phyloP scores from a whole-genome alignment of 2,888 invertebrate genomes.

The Punctoribates punctum region DNA sequence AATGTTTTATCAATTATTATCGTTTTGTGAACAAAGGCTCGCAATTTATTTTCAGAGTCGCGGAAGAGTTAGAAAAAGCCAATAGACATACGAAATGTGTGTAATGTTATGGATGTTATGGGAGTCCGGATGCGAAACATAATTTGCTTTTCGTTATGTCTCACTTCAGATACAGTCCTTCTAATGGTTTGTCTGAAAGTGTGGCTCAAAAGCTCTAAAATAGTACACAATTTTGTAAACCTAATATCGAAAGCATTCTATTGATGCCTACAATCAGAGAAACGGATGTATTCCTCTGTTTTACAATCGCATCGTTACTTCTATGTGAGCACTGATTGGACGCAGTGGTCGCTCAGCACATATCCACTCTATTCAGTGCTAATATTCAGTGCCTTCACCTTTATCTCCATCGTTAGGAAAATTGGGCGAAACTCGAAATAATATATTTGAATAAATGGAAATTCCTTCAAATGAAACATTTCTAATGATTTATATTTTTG shows the following conservation, averaged over 20 bases:
- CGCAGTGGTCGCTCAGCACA: too few species aligned
- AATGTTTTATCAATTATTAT: neutral
- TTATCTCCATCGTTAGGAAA: too few species aligned
- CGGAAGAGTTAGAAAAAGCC: neutral
- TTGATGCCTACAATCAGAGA: neutral
- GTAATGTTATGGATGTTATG: neutral
- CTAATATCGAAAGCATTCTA: neutral
- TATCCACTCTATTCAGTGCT: too few species aligned
- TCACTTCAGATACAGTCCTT: neutral
- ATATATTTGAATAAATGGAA: too few species aligned
- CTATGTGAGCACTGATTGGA: too few species aligned
- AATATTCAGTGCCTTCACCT: too few species aligned
- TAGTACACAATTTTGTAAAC: neutral
- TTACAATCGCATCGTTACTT: neutral
- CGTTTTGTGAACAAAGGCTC: neutral
- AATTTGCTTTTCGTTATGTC: conserved; percentile 10
- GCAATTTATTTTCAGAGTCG: neutral
- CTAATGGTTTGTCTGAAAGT: neutral
- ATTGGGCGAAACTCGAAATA: too few species aligned
- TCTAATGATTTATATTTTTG: too few species aligned
- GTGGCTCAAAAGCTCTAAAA: neutral
- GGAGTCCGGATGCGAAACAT: neutral
- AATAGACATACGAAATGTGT: neutral
- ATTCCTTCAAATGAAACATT: too few species aligned
- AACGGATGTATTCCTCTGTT: neutral